Base-by-base conservation (phyloP, 1,140 invertebrate species). In the Cecropterus lyciades region DNA sequence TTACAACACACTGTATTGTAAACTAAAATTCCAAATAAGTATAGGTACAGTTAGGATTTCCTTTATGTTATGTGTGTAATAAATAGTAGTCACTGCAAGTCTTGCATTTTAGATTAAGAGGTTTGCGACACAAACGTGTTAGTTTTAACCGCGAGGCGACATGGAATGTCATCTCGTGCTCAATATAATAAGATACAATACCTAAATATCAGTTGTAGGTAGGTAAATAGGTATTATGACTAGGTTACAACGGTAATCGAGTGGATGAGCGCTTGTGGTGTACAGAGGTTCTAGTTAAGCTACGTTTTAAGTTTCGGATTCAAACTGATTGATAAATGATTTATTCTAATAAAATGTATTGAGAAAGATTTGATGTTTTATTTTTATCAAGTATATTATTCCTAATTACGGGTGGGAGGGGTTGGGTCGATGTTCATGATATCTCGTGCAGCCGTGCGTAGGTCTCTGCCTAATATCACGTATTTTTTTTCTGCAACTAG, bases 331-430 rank as follows among this genome's bases (percentile, higher is more conserved):
- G 20, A 59, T 59, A 24, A 3, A 51, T 67, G 45, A 52, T 74
- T 74, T 74, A 69, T 77, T 72, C 45, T 65, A 71, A 74, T 71
- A 66, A 70, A 74, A 46, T 59, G 24, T 69, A 74, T 63, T 64
- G 20, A 62, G 20, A 73, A 76, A 76, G 70, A 49, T 48, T 24
- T n/a, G 16, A 7, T 15, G 60, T 63, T 63, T 63, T 43, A 63
- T 52, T 52, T 33, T n/a, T n/a, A n/a, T n/a, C n/a, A n/a, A n/a
- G n/a, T n/a, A n/a, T n/a, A n/a, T n/a, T n/a, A n/a, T n/a, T n/a
- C n/a, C n/a, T n/a, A n/a, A n/a, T n/a, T n/a, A n/a, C n/a, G n/a
- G n/a, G n/a, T n/a, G n/a, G n/a, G n/a, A n/a, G n/a, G n/a, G n/a
- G n/a, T n/a, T n/a, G n/a, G n/a, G n/a, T n/a, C n/a, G n/a, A n/a